Percentiles rank a stretch among this genome's conserved stretches.
Evolutionary conservation across 2,888 invertebrate species (phyloP).

Genomic region (Philonicus albiceps): DNA sequence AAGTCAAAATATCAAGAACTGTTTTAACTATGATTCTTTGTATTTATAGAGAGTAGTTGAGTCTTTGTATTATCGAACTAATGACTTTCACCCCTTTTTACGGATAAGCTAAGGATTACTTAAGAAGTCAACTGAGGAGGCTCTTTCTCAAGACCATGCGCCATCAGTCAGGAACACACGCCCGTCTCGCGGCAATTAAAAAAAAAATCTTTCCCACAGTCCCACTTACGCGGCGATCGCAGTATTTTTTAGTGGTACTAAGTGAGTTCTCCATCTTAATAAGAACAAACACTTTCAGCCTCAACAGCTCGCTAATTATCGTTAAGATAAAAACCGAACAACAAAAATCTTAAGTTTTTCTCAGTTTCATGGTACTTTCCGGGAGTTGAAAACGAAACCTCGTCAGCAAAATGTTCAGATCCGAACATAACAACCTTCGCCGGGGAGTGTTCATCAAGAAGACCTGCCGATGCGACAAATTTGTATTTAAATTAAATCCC

Average conservation of each 20-base stretch:
- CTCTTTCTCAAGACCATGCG: neutral
- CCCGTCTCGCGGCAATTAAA: neutral
- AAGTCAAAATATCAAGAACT: neutral
- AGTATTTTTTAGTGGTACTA: constrained; percentile 2
- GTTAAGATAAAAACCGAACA: constrained; percentile 36
- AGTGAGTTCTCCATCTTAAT: constrained; percentile 19
- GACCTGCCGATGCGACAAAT: neutral
- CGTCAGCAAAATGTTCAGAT: constrained; percentile 24
- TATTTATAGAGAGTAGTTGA: neutral
- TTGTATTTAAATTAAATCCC: constrained; percentile 11
- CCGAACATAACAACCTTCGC: neutral
- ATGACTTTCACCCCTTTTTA: neutral
- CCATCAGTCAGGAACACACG: neutral
- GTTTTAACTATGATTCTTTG: neutral
- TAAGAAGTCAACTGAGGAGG: neutral
- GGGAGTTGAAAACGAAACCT: neutral
- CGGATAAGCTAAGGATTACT: neutral
- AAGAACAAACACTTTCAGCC: constrained; percentile 2
- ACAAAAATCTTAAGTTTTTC: neutral
- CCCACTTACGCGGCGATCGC: neutral
- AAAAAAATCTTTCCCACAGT: constrained; percentile 14
- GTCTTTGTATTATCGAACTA: neutral
- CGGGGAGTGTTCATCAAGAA: neutral
- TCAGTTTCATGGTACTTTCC: neutral
- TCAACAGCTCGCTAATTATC: constrained; percentile 18